A percentile compares a stretch with the other conserved stretches of the same genome.
Conservation (phyloP, 37 sponge, comb jelly and placozoan genomes). For the Agelas oroides region DNA sequence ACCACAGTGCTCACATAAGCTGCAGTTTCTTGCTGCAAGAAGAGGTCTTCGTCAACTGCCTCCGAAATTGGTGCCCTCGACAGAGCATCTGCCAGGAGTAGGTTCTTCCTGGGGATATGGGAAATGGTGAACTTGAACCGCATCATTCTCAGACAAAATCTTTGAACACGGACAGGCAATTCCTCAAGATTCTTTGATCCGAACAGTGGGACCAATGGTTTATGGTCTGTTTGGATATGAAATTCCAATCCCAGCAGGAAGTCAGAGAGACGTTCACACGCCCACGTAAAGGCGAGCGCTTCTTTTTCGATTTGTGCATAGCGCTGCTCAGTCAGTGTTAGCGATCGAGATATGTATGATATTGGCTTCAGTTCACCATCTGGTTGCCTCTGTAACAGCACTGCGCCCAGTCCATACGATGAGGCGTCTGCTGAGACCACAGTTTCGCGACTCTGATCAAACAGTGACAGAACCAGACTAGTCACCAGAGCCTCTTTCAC, state of each 20-base stretch:
- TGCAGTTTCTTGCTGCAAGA: conserved; percentile 7
- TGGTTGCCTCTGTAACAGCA: too few relatives aligned
- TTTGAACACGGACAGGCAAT: conserved; percentile 53
- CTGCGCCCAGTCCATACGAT: too few relatives aligned
- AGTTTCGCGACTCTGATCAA: too few relatives aligned
- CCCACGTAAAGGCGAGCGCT: too few relatives aligned
- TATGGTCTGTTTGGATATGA: conserved; percentile 64
- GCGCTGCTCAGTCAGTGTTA: too few relatives aligned
- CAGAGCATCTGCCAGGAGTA: conserved; percentile 51
- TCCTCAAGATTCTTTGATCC: conserved; percentile 51
- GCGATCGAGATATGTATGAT: conserved; percentile 36
- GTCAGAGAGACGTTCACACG: too few relatives aligned
- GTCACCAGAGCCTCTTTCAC: neutral
- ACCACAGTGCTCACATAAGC: neutral
- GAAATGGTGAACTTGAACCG: conserved; percentile 44
- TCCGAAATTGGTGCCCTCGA: conserved; percentile 45
- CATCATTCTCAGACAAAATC: too few relatives aligned
- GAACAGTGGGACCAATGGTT: conserved; percentile 56
- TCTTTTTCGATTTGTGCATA: neutral
- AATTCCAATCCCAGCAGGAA: conserved; percentile 13
- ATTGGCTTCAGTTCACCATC: conserved; percentile 35
- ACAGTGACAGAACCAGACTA: conserved; percentile 37
- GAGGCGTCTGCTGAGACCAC: too few relatives aligned
- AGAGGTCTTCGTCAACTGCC: neutral
- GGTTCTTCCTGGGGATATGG: conserved; percentile 55